Evolutionary conservation across 2,888 invertebrate species (phyloP), one percentile per base, ranked within the genome.

Genomic region (Strigamia transsilvanica): DNA sequence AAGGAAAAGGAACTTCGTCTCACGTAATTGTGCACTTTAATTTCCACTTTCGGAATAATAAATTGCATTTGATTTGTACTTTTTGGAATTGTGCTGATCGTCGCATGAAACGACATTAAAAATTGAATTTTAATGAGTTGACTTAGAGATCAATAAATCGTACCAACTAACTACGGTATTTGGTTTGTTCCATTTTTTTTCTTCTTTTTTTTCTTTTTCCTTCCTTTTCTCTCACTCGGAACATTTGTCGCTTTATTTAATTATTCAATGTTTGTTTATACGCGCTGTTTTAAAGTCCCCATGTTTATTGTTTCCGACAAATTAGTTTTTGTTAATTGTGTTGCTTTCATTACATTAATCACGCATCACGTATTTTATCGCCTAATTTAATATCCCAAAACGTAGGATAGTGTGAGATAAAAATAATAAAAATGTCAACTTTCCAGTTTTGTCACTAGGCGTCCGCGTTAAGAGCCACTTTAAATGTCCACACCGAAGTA

Each of bases 251-350:
- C n/a, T 46, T 46, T 15, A 15, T 42, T 42, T 46, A 46, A 46
- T 46, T 46, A 46, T 46, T 46, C 46, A 46, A 46, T 46, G 46
- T 46, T 46, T 46, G 46, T 46, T n/a, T 46, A 46, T n/a, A 15
- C 12, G 46, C 46, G 46, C 46, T 12, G 13, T 46, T 46, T 46
- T 46, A 13, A 46, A 46, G 4, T 46, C 12, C 15, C 46, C 5
- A n/a, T 66, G 10, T 66, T 66, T 23, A 66, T 66, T 66, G 61
- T 23, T 66, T 66, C 23, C 61, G 61, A 23, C 21, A 21, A 23
- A 66, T 66, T 66, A 66, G 61, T 23, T 23, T 66, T n/a, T 66
- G 21, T 18, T 23, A 21, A 66, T 66, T 66, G 7, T 66, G 61
- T 66, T 66, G 61, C 23, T 66, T 66, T 0, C 23, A 66, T 23